Base-by-base conservation (phyloP, 1,140 invertebrate species). In the Chelonus insularis region DNA sequence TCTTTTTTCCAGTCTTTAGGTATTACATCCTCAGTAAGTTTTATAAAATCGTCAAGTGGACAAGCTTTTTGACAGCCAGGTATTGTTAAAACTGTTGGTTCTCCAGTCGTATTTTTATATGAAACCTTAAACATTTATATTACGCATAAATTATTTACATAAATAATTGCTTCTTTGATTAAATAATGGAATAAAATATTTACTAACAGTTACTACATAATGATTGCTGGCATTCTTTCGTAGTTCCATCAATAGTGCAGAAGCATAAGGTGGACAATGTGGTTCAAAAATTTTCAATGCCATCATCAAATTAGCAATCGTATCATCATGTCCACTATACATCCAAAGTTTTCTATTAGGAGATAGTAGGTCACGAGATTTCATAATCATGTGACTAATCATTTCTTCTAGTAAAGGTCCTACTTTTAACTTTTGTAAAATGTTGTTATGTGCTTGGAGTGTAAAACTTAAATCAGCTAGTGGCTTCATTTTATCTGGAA, bases 291-390 rank as follows among this genome's bases (percentile, higher is more conserved):
- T 66, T 11, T 86, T 84, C 21, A 96, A 75, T 0, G 88, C 83
- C 72, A 88, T 88, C 3, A 96, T 80, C 23, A 95, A 67, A 68
- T 88, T 90, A 0, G 89, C 88, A 6, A 96, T 73, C 0, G 91
- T 95, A 2, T 88, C 87, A 75, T 96, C 94, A 75, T 96, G 94
- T 21, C 84, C 89, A 70, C 90, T 93, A 68, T 91, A 93, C 18
- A 93, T 82, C 70, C 86, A 86, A 45, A 93, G 62, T 66, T 89
- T 91, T 29, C 86, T 82, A 63, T 85, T 70, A 4, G 84, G 83
- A 1, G 68, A 65, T 20, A 86, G 62, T 56, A 52, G 57, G 14
- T 70, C 70, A 63, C 72, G 68, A 0, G 79, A 74, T 64, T 86
- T 84, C 1, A 76, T 65, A 0, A 77, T 64, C 76, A 90, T 86